These are phyloP conservation scores for Pangasius larnaudii DNA, from an alignment of 2,797 vertebrate genomes.

Conservation along the genomic window DNA sequence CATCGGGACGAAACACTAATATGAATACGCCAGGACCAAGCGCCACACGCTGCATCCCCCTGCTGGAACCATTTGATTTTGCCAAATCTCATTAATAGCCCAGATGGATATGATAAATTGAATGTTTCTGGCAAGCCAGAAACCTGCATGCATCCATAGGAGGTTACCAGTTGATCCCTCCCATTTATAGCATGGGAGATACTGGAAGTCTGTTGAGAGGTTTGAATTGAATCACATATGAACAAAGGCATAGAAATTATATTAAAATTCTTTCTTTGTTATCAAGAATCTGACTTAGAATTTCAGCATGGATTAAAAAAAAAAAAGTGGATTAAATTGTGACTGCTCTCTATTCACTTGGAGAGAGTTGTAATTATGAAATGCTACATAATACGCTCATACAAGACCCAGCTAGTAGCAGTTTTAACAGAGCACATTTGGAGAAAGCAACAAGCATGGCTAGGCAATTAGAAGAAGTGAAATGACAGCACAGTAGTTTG, in stretches of 20 bases:
- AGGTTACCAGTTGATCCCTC: conserved; percentile 1
- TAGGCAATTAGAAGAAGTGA: conserved; percentile 8
- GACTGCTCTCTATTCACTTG: background rate
- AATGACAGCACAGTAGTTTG: conserved; percentile 13
- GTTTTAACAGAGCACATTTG: background rate
- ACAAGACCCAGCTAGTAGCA: conserved; percentile 9
- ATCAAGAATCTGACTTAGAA: background rate
- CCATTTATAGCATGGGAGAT: conserved; percentile 5
- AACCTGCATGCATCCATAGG: background rate
- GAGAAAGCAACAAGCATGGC: conserved; percentile 8
- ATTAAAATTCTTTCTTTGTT: background rate
- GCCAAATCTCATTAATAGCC: conserved; percentile 31
- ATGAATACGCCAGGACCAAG: background rate
- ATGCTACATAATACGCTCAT: conserved; percentile 14
- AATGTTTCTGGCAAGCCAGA: conserved; percentile 9
- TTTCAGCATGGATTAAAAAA: background rate
- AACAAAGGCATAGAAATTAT: background rate
- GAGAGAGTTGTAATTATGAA: conserved; percentile 5
- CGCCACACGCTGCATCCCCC: background rate
- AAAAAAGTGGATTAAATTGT: conserved; percentile 12
- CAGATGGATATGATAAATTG: conserved; percentile 20
- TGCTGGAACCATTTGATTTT: conserved; percentile 7
- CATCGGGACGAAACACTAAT: background rate
- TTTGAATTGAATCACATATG: background rate
- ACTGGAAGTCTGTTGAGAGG: background rate